Evolutionary conservation across 2,113 vertebrate species (phyloP).

Genomic region (Atractosteus spatula): DNA sequence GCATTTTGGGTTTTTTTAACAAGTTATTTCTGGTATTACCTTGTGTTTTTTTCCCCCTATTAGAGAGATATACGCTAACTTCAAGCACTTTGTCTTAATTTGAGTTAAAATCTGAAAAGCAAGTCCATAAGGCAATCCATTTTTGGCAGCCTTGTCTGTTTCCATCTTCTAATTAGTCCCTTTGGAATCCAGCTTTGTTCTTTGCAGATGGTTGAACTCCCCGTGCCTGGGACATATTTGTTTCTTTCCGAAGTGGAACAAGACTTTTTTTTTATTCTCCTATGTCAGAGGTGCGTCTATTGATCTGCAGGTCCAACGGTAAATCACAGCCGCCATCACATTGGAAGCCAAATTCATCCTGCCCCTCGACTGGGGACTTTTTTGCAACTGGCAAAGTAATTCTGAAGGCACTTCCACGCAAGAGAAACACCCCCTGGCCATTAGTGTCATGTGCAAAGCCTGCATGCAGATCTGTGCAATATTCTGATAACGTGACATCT

Average conservation of each 20-base stretch:
- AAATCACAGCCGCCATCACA: constrained; percentile 36
- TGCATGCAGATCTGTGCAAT: neutral
- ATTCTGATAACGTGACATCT: neutral
- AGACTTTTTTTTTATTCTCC: constrained; percentile 7
- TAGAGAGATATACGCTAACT: neutral
- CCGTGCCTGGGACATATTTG: constrained; percentile 34
- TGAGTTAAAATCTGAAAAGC: neutral
- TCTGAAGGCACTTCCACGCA: neutral
- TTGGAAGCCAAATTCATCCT: neutral
- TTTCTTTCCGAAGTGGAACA: constrained; percentile 30
- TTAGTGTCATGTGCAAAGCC: neutral
- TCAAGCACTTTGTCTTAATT: neutral
- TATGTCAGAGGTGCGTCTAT: neutral
- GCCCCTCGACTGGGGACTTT: neutral
- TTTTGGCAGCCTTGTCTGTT: constrained; percentile 12
- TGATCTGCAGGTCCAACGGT: constrained; percentile 20
- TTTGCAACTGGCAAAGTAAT: neutral
- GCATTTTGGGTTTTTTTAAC: neutral
- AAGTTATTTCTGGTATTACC: neutral
- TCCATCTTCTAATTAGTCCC: constrained; percentile 40
- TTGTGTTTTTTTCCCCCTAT: neutral
- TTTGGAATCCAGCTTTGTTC: constrained; percentile 35
- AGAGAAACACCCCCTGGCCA: neutral
- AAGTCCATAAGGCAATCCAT: neutral
- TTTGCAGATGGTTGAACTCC: constrained; percentile 32